Base-by-base conservation (phyloP, 2,113 vertebrate genomes). In the Callorhinus ursinus region DNA sequence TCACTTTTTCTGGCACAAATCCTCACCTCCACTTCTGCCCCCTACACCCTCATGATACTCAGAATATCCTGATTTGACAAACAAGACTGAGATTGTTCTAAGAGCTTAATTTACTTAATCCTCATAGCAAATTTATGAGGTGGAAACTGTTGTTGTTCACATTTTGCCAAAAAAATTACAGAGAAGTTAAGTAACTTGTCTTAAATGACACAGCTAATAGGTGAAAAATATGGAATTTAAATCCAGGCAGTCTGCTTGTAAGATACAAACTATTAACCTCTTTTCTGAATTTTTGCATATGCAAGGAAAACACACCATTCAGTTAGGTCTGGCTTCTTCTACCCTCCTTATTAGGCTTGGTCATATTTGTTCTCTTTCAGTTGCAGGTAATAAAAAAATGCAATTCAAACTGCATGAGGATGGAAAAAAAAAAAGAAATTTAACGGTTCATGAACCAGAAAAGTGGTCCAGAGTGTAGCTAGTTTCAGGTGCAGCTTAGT, bases 121-220 rank as follows among this genome's bases (percentile, higher is more conserved):
- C 33, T 67, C 61, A 24, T 36, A 42, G 14, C 53, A 74, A 67
- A 83, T 63, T 24, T 72, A 15, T 57, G 33, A 74, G 6, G 26
- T 59, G 67, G 39, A 81, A 92, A 46, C 26, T 88, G 33, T 39
- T 69, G 19, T 33, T 21, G n/a, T 49, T 61, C 55, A 61, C 51
- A 57, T 53, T 95, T 71, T 89, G n/a, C 14, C 14, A 22, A 6
- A 59, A 49, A 67, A 89, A 55, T 15, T 65, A 88, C 9, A 76
- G 72, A 90, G 67, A 90, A n/a, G 15, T 83, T 77, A 80, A 96
- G 71, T 59, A 83, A 85, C 28, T 95, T 61, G 11, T 14, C 57
- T 6, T 19, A 39, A 72, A 11, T 28, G 51, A 74, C 36, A 49
- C 7, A 67, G 46, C 0, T 19, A 69, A 7, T 51, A 69, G 63